phyloP scores from a whole-genome alignment of 2,797 vertebrate species.

The Poeciliopsis presidionis region DNA sequence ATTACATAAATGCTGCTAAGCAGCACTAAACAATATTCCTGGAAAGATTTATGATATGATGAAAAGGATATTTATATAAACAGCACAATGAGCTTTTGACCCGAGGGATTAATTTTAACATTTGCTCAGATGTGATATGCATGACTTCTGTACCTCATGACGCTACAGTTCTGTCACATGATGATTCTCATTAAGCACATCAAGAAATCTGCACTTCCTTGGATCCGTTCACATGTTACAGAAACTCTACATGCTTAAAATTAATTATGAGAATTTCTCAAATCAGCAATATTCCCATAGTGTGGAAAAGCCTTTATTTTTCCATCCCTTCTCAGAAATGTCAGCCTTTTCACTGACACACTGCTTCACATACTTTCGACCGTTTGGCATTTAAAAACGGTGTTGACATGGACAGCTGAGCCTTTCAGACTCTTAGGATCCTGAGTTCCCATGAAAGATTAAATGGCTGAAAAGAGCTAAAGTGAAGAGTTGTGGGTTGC shows the following conservation, averaged over 20 bases:
- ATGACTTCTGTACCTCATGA: constrained; percentile 25
- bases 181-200: constrained; percentile 14
- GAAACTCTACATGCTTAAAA: background rate
- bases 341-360: constrained; percentile 38
- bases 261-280: background rate
- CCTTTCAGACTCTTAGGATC: constrained; percentile 35
- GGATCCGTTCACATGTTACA: background rate
- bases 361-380: constrained; percentile 25
- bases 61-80: background rate
- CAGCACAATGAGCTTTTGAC: background rate
- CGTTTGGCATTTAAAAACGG: constrained; percentile 65
- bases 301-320: constrained; percentile 9
- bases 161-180: constrained; percentile 32
- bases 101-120: background rate
- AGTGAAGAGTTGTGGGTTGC: background rate
- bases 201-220: constrained; percentile 1
- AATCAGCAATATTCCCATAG: background rate
- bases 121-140: constrained; percentile 21
- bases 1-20: background rate
- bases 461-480: background rate
- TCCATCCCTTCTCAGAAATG: constrained; percentile 46
- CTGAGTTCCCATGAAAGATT: background rate
- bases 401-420: background rate
- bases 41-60: background rate
- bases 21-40: background rate